Conservation (phyloP, 2,113 vertebrate genomes). For the Sarotherodon lohbergeri region DNA sequence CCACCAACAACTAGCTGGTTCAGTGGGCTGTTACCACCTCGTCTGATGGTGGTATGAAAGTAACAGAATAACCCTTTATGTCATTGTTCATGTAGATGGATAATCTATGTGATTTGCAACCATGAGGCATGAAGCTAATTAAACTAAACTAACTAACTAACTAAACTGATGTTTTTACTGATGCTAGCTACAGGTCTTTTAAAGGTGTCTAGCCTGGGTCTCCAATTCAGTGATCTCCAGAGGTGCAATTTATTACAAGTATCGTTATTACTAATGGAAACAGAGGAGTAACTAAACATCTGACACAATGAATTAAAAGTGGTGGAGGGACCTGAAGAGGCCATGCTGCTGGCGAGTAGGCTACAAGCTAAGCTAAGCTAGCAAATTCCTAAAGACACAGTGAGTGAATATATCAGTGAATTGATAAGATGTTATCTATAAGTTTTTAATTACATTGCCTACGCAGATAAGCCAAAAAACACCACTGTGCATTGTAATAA, state of each 20-base stretch:
- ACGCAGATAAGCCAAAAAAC: neutral
- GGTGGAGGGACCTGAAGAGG: neutral
- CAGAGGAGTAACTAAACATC: neutral
- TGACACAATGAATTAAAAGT: neutral
- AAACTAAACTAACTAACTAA: too few relatives aligned
- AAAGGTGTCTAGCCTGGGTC: neutral
- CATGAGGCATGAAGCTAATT: neutral
- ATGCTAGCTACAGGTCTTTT: neutral
- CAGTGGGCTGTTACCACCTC: neutral
- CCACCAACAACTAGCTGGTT: neutral
- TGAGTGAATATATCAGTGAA: neutral
- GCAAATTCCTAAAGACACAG: neutral
- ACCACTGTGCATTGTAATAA: neutral
- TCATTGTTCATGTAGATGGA: neutral
- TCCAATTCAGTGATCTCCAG: neutral
- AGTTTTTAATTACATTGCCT: too few relatives aligned
- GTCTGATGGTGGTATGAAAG: rapidly evolving
- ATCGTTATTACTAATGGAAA: neutral
- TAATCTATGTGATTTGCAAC: neutral
- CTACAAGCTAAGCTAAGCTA: neutral
- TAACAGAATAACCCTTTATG: neutral
- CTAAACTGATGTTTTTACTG: neutral
- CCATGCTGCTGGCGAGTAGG: neutral
- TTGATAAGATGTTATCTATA: too few relatives aligned
- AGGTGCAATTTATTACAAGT: neutral